These are phyloP conservation scores for Origma solitaria DNA, from an alignment of 2,113 vertebrate genomes.

Conservation along the genomic window DNA sequence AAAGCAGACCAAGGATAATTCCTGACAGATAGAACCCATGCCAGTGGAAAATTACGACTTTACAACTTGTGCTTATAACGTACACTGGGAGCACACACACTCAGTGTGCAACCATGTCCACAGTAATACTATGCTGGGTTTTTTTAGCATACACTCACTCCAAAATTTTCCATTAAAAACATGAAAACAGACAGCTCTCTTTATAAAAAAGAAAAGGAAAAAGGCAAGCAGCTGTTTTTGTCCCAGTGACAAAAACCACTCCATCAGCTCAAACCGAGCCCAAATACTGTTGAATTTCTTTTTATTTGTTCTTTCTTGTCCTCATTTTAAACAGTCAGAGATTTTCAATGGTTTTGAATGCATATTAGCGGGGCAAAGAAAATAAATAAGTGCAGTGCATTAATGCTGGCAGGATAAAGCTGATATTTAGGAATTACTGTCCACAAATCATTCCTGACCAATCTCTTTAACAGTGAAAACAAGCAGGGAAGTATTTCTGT, in stretches of 20 bases:
- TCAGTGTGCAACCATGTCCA: no score
- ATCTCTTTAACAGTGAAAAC: neutral
- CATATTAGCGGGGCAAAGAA: neutral
- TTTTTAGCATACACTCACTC: neutral
- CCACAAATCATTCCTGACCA: neutral
- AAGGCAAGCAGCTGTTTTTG: neutral
- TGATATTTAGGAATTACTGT: neutral
- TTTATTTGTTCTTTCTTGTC: neutral
- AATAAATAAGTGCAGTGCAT: neutral
- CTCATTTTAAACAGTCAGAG: neutral
- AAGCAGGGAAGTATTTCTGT: neutral
- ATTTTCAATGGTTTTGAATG: neutral
- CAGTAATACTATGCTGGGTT: neutral
- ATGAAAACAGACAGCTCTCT: neutral
- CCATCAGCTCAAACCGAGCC: neutral
- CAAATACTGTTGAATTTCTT: neutral
- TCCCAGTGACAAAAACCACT: neutral
- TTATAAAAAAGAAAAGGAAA: neutral
- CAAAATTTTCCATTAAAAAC: neutral
- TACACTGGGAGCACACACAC: neutral
- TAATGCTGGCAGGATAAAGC: fast-evolving
- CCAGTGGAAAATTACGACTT: neutral
- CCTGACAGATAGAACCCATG: neutral
- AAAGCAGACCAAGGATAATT: neutral
- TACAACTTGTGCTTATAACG: neutral